Conservation (phyloP, 2,113 vertebrate species). For the Myrmecophaga tridactyla region DNA sequence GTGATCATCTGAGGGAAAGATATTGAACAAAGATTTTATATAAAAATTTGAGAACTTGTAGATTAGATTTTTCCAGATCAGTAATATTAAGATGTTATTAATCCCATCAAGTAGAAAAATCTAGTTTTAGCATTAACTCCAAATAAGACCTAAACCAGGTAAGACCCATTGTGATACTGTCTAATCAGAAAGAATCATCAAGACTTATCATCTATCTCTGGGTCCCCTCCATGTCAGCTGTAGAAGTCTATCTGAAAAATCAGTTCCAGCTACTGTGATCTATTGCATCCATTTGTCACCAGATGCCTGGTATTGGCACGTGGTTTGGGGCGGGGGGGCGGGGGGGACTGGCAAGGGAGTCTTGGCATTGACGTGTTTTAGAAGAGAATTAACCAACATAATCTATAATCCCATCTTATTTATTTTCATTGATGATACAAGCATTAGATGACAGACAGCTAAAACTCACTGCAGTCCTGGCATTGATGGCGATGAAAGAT, state of each 20-base stretch:
- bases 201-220: background rate
- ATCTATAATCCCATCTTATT: rapidly evolving
- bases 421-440: background rate
- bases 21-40: background rate
- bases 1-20: background rate
- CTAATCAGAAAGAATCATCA: background rate
- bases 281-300: background rate
- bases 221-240: background rate
- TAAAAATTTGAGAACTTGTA: background rate
- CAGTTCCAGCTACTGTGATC: background rate
- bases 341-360: no score
- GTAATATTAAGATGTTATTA: background rate
- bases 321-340: rapidly evolving
- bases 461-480: background rate
- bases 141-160: background rate
- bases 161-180: background rate
- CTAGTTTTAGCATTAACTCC: background rate
- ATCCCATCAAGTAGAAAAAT: background rate
- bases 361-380: background rate
- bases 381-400: no score
- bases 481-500: background rate
- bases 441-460: no score
- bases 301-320: background rate
- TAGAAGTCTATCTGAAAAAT: background rate
- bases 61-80: background rate